A percentile compares a stretch with the other conserved stretches of the same genome.
These are phyloP conservation scores for Digitonthophagus gazella DNA, from an alignment of 2,888 invertebrate genomes.

Conservation along the genomic window DNA sequence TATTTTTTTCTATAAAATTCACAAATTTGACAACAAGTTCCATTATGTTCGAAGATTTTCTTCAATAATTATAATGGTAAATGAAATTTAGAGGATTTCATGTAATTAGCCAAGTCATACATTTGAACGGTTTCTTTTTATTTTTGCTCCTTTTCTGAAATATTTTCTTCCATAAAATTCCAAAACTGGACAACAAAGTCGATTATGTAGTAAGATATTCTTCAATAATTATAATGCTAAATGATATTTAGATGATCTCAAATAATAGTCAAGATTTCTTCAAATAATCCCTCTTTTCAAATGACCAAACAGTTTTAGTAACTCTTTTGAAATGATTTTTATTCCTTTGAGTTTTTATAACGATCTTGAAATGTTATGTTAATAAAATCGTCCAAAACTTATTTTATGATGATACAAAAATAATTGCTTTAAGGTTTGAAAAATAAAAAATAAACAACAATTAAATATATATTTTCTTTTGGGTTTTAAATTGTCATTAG, in stretches of 20 bases:
- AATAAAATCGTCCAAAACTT: constrained; percentile 76
- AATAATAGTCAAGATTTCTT: constrained; percentile 93
- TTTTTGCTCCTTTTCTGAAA: constrained; percentile 90
- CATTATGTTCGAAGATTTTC: constrained; percentile 76
- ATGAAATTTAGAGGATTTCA: constrained; percentile 80
- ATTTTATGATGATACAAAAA: too few relatives aligned
- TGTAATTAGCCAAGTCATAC: constrained; percentile 86
- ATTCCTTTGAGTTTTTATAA: constrained; percentile 79
- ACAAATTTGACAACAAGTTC: constrained; percentile 86
- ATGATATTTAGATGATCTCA: constrained; percentile 83
- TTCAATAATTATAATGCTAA: constrained; percentile 80
- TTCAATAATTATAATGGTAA: constrained; percentile 80
- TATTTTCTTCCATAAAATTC: constrained; percentile 82
- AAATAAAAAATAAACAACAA: too few relatives aligned
- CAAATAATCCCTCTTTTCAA: constrained; percentile 93
- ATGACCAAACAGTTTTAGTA: constrained; percentile 83
- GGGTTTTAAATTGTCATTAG: too few relatives aligned
- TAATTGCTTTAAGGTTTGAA: too few relatives aligned
- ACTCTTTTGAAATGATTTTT: constrained; percentile 90
- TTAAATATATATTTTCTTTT: too few relatives aligned
- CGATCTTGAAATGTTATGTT: constrained; percentile 69
- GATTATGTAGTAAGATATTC: constrained; percentile 76
- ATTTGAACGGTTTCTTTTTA: constrained; percentile 80
- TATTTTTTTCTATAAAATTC: constrained; percentile 82
- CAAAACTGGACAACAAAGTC: constrained; percentile 86